Conservation (phyloP, 2,797 vertebrate genomes). For the Coregonus ussuriensis region DNA sequence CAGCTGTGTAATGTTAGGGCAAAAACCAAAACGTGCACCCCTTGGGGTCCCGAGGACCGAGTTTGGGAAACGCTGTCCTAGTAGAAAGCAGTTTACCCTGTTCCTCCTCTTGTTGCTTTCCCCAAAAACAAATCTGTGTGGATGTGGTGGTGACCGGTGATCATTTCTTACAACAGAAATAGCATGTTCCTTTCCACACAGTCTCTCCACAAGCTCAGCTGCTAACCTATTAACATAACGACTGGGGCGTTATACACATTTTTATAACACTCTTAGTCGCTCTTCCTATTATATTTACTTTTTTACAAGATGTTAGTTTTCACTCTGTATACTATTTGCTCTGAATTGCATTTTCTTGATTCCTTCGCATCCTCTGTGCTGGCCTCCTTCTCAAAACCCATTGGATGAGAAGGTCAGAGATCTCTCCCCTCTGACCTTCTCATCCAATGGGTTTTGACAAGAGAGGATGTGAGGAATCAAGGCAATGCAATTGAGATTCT, state of each 20-base stretch:
- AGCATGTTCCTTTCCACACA: constrained; percentile 35
- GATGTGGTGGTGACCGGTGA: constrained; percentile 29
- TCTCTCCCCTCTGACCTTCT: no score
- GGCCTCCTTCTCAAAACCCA: no score
- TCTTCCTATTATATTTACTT: not conserved
- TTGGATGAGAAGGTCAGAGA: no score
- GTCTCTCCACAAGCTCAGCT: not conserved
- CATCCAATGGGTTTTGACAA: no score
- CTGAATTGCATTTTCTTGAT: not conserved
- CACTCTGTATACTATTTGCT: not conserved
- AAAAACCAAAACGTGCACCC: no score
- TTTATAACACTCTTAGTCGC: not conserved
- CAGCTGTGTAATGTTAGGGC: no score
- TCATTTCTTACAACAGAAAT: constrained; percentile 49
- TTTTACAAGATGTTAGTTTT: not conserved
- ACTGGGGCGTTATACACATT: not conserved
- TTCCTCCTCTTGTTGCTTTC: constrained; percentile 46
- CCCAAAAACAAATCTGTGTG: constrained; percentile 45
- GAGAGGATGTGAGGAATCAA: not conserved
- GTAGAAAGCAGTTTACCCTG: constrained; percentile 13
- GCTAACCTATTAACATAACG: not conserved
- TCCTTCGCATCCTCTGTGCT: no score
- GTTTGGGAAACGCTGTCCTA: no score
- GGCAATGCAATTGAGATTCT: not conserved
- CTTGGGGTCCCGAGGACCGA: no score